Percentiles rank a stretch among this genome's conserved stretches.
Conservation (phyloP, 2,888 invertebrate species). For the Hylaea fasciaria region DNA sequence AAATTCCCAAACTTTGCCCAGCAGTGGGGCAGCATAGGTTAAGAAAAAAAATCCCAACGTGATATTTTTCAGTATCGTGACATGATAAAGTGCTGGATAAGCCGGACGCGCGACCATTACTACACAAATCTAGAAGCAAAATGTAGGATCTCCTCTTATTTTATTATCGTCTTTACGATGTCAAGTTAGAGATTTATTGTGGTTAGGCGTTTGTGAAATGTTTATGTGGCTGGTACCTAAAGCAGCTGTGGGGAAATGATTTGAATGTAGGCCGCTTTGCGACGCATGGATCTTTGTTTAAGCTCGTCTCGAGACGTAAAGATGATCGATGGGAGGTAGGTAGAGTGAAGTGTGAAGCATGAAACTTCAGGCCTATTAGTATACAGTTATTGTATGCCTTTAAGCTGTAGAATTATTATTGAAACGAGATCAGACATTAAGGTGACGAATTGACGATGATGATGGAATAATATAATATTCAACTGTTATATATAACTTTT, state of each 20-base stretch:
- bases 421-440: no score
- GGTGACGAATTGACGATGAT: no score
- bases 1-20: no score
- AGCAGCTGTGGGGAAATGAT: slow-evolving; percentile 24
- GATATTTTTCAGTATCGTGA: no score
- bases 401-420: no score
- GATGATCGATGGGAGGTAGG: slow-evolving; percentile 12
- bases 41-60: no score
- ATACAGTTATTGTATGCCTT: no score
- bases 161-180: slow-evolving; percentile 44
- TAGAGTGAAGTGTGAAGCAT: not conserved
- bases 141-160: slow-evolving; percentile 30
- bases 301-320: slow-evolving; percentile 1
- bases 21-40: no score
- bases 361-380: no score
- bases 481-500: no score
- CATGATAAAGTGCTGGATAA: not conserved
- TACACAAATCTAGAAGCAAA: slow-evolving; percentile 11
- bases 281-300: slow-evolving; percentile 11
- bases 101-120: not conserved
- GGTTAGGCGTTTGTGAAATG: slow-evolving; percentile 41
- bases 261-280: slow-evolving; percentile 13
- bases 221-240: slow-evolving; percentile 29
- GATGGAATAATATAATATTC: no score
- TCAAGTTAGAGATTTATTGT: slow-evolving; percentile 46